Percentiles rank a stretch among this genome's conserved stretches.
Evolutionary conservation across 2,113 vertebrate genomes (phyloP).

Genomic region (Pristiophorus japonicus): DNA sequence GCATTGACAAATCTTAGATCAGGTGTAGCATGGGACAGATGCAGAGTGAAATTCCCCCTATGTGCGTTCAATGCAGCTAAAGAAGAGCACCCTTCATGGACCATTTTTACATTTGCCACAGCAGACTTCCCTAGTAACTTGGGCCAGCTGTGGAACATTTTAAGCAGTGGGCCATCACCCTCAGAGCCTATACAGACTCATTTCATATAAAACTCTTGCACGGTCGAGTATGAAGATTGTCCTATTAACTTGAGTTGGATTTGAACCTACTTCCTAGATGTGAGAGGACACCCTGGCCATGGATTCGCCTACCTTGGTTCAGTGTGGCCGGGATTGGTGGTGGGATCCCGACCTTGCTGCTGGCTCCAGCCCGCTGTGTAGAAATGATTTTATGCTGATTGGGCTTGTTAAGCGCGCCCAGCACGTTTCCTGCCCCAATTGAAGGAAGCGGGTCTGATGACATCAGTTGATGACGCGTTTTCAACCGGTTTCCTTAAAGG

Average conservation of each 20-base stretch:
- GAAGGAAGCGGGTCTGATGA: no score
- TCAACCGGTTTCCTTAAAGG: no score
- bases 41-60: not conserved
- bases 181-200: not conserved
- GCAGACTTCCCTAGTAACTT: not conserved
- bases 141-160: not conserved
- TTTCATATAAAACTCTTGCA: not conserved
- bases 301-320: no score
- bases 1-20: not conserved
- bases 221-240: not conserved
- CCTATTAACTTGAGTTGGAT: not conserved
- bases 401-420: no score
- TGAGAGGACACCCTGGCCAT: no score
- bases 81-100: not conserved
- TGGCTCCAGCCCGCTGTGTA: no score
- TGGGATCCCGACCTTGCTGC: no score
- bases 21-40: not conserved
- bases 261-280: not conserved
- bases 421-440: no score
- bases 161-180: not conserved
- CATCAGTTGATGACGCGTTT: no score
- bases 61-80: not conserved
- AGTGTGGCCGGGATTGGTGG: no score
- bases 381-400: no score
- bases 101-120: not conserved